Conservation (phyloP, 2,797 vertebrate species). For the Sebastes iracundus region DNA sequence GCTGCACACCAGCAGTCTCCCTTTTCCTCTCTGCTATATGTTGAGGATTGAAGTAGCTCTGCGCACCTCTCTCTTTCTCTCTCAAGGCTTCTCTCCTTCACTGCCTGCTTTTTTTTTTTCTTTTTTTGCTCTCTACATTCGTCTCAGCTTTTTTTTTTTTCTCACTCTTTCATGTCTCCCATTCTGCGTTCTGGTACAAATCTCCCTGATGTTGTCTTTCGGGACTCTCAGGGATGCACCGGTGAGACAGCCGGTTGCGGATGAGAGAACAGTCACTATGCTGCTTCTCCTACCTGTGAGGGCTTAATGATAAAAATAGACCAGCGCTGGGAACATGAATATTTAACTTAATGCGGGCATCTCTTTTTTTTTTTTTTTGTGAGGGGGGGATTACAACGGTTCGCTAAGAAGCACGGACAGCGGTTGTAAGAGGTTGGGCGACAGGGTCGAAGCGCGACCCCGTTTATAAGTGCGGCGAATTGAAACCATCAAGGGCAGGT, state of each 20-base stretch:
- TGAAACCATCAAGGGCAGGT: conserved; percentile 53
- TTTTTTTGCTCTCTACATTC: conserved; percentile 13
- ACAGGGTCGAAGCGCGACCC: conserved; percentile 31
- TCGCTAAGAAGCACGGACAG: conserved; percentile 21
- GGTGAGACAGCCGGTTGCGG: conserved; percentile 57
- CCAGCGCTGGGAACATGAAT: conserved; percentile 74
- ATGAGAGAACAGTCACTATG: conserved; percentile 71
- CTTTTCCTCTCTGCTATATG: neutral
- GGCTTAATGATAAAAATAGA: conserved; percentile 80
- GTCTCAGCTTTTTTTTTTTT: neutral
- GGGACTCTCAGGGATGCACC: conserved; percentile 46
- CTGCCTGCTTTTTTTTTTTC: conserved; percentile 15
- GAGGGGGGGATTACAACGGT: conserved; percentile 43
- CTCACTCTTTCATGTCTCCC: conserved; percentile 28
- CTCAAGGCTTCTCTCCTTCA: conserved; percentile 13
- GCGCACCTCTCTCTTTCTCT: conserved; percentile 2
- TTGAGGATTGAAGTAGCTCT: conserved; percentile 16
- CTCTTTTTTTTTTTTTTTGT: conserved; percentile 23
- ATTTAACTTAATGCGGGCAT: conserved; percentile 82
- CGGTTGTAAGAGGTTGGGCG: conserved; percentile 18
- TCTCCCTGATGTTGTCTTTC: conserved; percentile 32
- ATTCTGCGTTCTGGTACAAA: conserved; percentile 36
- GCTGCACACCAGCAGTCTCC: neutral
- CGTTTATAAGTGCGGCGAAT: conserved; percentile 33
- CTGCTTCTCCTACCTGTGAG: conserved; percentile 72